Percentiles rank a stretch among this genome's conserved stretches.
Evolutionary conservation across 2,888 invertebrate species (phyloP).

Genomic region (Mylabris sibirica): DNA sequence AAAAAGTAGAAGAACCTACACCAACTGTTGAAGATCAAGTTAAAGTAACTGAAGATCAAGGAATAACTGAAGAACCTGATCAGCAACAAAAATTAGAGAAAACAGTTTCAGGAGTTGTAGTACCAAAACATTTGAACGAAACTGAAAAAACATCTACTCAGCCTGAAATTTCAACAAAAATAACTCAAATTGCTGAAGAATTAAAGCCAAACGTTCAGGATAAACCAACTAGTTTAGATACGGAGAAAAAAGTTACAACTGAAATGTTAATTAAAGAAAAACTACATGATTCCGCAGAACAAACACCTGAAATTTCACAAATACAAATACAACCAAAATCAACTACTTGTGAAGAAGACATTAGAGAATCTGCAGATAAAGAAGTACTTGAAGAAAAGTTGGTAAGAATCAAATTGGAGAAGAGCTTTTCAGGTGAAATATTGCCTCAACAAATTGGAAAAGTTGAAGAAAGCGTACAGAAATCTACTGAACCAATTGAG

Average conservation of each 20-base stretch:
- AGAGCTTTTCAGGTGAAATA: neutral
- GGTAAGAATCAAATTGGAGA: neutral
- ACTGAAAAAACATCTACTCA: neutral
- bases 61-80: neutral
- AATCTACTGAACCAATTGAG: neutral
- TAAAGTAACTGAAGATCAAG: neutral
- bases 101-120: neutral
- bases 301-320: neutral
- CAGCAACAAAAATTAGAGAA: slow-evolving; percentile 5
- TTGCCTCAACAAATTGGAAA: slow-evolving; percentile 12
- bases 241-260: too few species aligned
- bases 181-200: neutral
- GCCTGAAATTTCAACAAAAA: too few species aligned
- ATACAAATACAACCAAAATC: neutral
- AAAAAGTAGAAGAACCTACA: slow-evolving; percentile 21
- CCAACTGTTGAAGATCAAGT: neutral
- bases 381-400: slow-evolving; percentile 22
- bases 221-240: neutral
- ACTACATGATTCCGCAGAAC: neutral
- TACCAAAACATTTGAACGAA: slow-evolving; percentile 5
- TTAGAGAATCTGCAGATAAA: slow-evolving; percentile 23
- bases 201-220: neutral
- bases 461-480: slow-evolving; percentile 4
- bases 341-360: slow-evolving; percentile 24
- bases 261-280: neutral